Evolutionary conservation across 2,797 vertebrate genomes (phyloP).

Genomic region (Phaenicophaeus curvirostris): DNA sequence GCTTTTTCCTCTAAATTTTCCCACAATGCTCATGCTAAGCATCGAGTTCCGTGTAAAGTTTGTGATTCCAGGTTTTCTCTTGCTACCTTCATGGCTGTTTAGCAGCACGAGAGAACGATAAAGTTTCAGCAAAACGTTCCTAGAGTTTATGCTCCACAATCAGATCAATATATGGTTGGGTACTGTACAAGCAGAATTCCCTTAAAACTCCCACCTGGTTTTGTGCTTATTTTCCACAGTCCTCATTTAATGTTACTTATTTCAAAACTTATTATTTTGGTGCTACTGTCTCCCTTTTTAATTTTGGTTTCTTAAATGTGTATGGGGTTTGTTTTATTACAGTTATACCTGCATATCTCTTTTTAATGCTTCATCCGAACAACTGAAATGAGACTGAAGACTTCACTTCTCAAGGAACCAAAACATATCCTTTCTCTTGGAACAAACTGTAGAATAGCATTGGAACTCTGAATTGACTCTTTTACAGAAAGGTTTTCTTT

Average conservation of each 20-base stretch:
- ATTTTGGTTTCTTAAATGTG: not conserved
- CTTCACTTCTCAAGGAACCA: conserved; percentile 91
- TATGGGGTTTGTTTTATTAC: conserved; percentile 15
- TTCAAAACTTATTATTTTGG: not conserved
- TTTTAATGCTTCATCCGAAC: not conserved
- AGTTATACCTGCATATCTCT: not conserved
- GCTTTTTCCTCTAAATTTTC: not conserved
- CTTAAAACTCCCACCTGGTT: not conserved
- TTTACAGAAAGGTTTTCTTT: not conserved
- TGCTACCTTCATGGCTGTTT: not conserved
- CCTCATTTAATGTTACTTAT: not conserved
- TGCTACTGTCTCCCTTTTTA: not conserved
- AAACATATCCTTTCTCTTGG: conserved; percentile 94
- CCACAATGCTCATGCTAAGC: not conserved
- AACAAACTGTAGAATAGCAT: not conserved
- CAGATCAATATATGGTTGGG: not conserved
- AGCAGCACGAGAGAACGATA: not conserved
- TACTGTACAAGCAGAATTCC: not conserved
- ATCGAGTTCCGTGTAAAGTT: not conserved
- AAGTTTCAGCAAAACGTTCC: not conserved
- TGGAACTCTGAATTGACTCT: not conserved
- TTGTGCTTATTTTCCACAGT: not conserved
- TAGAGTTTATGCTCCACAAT: not conserved
- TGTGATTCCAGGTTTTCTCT: not conserved
- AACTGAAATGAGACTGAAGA: conserved; percentile 90